Evolutionary conservation across 2,113 vertebrate genomes (phyloP).

Genomic region (Labeo catla): DNA sequence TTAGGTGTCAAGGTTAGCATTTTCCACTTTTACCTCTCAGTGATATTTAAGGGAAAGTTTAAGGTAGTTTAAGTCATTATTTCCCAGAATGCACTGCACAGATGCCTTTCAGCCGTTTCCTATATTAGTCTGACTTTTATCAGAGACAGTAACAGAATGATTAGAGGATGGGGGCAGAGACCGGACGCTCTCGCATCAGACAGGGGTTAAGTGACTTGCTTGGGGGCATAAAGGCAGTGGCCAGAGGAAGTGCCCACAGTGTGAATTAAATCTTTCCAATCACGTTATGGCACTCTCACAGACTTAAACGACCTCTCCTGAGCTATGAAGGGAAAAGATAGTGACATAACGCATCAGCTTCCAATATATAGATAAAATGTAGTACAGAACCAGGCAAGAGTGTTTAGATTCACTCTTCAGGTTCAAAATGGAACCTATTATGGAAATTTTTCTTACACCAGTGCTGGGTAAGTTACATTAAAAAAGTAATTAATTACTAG

Average conservation of each 20-base stretch:
- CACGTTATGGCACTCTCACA: background rate
- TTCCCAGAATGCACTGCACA: constrained; percentile 3
- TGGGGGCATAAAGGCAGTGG: background rate
- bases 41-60: background rate
- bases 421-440: background rate
- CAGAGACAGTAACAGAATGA: background rate
- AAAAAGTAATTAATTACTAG: background rate
- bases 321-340: background rate
- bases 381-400: background rate
- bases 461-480: background rate
- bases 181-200: background rate
- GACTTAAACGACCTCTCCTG: background rate
- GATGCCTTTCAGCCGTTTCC: background rate
- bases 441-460: background rate
- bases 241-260: constrained; percentile 19
- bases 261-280: constrained; percentile 39
- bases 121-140: constrained; percentile 9
- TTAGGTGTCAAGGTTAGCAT: constrained; percentile 26
- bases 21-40: background rate
- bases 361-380: background rate
- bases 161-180: constrained; percentile 5
- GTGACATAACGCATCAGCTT: constrained; percentile 9
- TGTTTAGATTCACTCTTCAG: background rate
- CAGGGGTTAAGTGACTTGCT: constrained; percentile 20
- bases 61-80: background rate